phyloP scores from a whole-genome alignment of 2,888 invertebrate genomes.

The Tetramorium bicarinatum region DNA sequence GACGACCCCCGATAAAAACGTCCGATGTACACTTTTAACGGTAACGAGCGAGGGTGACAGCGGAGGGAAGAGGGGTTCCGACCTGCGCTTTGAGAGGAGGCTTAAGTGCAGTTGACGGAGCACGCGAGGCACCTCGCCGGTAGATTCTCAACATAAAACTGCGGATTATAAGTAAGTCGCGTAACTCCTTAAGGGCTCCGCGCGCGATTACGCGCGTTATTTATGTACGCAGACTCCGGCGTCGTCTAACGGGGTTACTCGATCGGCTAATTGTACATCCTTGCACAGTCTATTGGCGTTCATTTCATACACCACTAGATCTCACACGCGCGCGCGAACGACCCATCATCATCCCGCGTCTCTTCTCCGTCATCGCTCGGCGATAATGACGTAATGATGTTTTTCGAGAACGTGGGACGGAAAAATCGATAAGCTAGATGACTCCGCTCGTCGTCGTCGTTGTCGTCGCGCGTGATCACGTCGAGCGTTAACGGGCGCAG shows the following conservation, averaged over 20 bases:
- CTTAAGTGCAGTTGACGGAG: constrained; percentile 52
- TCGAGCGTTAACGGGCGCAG: constrained; percentile 7
- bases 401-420: constrained; percentile 63
- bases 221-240: constrained; percentile 46
- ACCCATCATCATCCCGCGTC: constrained; percentile 7
- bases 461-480: neutral
- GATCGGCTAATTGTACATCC: constrained; percentile 69
- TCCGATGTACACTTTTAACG: constrained; percentile 45
- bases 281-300: constrained; percentile 69
- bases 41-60: constrained; percentile 20
- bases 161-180: constrained; percentile 54
- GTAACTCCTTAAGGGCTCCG: constrained; percentile 42
- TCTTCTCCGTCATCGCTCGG: constrained; percentile 67
- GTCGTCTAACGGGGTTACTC: constrained; percentile 72
- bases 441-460: constrained; percentile 1
- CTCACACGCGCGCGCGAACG: constrained; percentile 59
- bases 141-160: constrained; percentile 39
- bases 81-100: constrained; percentile 33
- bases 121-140: constrained; percentile 36
- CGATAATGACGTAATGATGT: constrained; percentile 70
- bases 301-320: constrained; percentile 65
- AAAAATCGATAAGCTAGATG: constrained; percentile 56
- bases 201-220: constrained; percentile 53
- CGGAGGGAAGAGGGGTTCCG: neutral
- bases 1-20: constrained; percentile 42